Evolutionary conservation across 2,888 invertebrate genomes (phyloP), one percentile per base, ranked within the genome.

Genomic region (Ochropacha duplaris): DNA sequence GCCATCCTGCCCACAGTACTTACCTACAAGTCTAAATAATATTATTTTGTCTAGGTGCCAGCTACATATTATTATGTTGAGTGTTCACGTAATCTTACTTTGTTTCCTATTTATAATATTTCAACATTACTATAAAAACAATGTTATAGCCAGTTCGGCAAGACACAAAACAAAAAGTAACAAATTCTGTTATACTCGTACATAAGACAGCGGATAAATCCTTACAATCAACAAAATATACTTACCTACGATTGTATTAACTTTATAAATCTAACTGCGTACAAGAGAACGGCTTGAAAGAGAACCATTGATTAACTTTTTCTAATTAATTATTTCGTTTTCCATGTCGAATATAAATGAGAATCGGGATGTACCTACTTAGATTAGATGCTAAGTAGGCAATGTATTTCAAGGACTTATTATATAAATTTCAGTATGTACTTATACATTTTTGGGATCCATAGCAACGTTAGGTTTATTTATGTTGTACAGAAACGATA

Each of bases 1-100:
- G 72, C 81, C 66, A 76, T 83, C 81, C 84, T 78, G 78, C 68
- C 84, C 78, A 79, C 68, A 58, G 57, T 62, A 60, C 55, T 61
- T 71, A 72, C 59, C 64, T 68, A 68, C 52, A 57, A 19, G 34
- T 19, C 24, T 50, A 50, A 28, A 16, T 22, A 16, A 57, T 26
- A 44, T 19, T 16, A 44, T 44, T 44, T 44, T 44, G 19, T 14
- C 44, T 44, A 34, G 22, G n/a, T 56, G 57, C 44, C 19, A 34
- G 22, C 12, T 56, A 56, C 64, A n/a, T 6, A 36, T 31, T 31
- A 68, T 66, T 69, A 71, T n/a, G n/a, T 68, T 71, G 61, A 57
- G 54, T 54, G 64, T 59, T 72, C 74, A 77, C 71, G 75, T 59
- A 76, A 77, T 44, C 19, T 44, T 39, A n/a, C 39, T 44, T 44